Evolutionary conservation across 1,140 invertebrate genomes (phyloP), one percentile per base, ranked within the genome.

Genomic region (Musca vetustissima): DNA sequence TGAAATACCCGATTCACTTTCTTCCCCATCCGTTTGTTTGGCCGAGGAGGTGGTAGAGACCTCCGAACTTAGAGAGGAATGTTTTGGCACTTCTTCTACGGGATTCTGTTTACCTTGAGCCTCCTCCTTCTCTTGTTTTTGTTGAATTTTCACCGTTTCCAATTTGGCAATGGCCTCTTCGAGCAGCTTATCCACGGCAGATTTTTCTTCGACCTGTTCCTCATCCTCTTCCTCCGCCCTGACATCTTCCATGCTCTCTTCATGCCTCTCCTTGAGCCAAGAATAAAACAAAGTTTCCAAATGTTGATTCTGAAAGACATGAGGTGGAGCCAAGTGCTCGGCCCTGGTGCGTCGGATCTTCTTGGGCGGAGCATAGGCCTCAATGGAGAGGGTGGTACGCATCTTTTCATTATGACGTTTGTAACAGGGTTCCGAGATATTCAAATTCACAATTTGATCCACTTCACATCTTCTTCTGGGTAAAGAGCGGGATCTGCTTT

Each of bases 81-180:
- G 49, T 24, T 66, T 55, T 53, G 28, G 28, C 57, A 47, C 15
- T 21, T 55, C 7, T 49, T 61, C 49, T 48, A n/a, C 36, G 53
- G 4, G 68, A 55, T 15, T 22, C 24, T 28, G n/a, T 21, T 15
- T 52, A n/a, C n/a, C 28, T 28, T 28, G 28, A 4, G 8, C 28
- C 52, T 6, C 25, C 8, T 25, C 24, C 19, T 1, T 70, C 73
- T 49, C 2, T 59, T 64, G 2, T 14, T 36, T 59, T 69, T 53
- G 8, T 52, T 73, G 11, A 49, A 36, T 19, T 19, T 69, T 64
- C 1, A 69, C 50, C 25, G 6, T 64, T 59, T 80, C 78, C 32
- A 80, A 28, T 21, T 80, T 80, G 19, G 76, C 75, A 28, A 80
- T 77, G 14, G 78, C 78, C 43, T 80, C 78, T 25, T 80, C 78